Base-by-base conservation (phyloP, 2,797 vertebrate genomes). In the Anguilla pacifica region DNA sequence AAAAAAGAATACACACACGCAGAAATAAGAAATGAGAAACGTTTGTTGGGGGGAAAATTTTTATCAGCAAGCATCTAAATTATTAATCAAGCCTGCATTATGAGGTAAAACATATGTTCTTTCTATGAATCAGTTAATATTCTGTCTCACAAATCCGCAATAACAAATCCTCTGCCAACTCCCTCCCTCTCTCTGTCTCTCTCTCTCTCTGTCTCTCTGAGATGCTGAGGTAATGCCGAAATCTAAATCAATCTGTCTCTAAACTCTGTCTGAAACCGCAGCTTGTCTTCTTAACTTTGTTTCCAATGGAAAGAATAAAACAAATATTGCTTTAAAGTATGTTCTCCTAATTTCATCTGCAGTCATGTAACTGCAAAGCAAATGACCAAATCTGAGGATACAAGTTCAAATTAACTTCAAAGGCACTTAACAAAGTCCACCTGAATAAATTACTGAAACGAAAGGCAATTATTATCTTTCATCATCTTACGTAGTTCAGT, bases 401-500 rank as follows among this genome's bases (percentile, higher is more conserved):
- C 22, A 22, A n/a, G 67, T 70, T 70, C 25, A 70, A 70, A 70
- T 70, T n/a, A 70, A 74, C n/a, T 74, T 74, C 70, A 74, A 35
- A 74, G 28, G 70, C 70, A 74, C 10, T 35, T 7, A 74, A 35
- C 13, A 2, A 35, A 74, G 31, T 35, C 28, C 70, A 74, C 70
- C n/a, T 35, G n/a, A 74, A 74, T 74, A 1, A 35, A 35, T 74
- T 13, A 74, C 70, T 74, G n/a, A 67, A 67, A 74, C 0, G 0
- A 35, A 35, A 74, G 28, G 70, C n/a, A 74, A 74, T 74, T 74
- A 10, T 74, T 74, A 31, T 35, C 70, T 15, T 74, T 74, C 2
- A 74, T 74, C 28, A 35, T 35, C n/a, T 74, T 74, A 35, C n/a
- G 35, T 35, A 31, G n/a, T 74, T 10, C 70, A 74, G 31, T 31